phyloP scores from a whole-genome alignment of 2,113 vertebrate genomes.

The Apteryx mantelli region DNA sequence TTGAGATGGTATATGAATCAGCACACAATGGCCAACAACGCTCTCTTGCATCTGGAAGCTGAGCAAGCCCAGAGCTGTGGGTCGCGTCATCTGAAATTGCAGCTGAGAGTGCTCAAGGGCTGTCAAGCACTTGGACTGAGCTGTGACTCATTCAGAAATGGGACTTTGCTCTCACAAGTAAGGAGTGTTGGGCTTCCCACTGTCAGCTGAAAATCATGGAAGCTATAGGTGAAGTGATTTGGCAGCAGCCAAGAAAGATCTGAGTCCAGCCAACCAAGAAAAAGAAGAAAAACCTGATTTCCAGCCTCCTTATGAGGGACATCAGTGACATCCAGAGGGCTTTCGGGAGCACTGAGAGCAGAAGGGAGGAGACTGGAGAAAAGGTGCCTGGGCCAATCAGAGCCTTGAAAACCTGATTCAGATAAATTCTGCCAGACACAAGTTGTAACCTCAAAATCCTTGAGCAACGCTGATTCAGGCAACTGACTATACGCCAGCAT shows the following conservation, averaged over 20 bases:
- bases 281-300: background rate
- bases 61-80: background rate
- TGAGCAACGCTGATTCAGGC: background rate
- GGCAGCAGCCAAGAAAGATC: background rate
- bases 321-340: slow-evolving; percentile 23
- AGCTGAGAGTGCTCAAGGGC: too few relatives aligned
- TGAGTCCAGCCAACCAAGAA: rapidly evolving
- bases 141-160: rapidly evolving
- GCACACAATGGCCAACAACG: background rate
- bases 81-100: background rate
- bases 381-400: background rate
- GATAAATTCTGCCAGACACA: background rate
- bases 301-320: background rate
- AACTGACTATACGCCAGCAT: rapidly evolving
- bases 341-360: background rate
- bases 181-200: background rate
- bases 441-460: rapidly evolving
- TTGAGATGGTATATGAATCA: background rate
- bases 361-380: background rate
- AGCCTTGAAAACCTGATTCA: rapidly evolving
- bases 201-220: background rate
- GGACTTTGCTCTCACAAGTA: background rate
- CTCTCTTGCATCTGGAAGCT: background rate
- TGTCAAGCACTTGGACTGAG: rapidly evolving
- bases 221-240: too few relatives aligned